Percentiles rank a stretch among this genome's conserved stretches.
Conservation (phyloP, 1,140 invertebrate species). For the Microplitis demolitor region DNA sequence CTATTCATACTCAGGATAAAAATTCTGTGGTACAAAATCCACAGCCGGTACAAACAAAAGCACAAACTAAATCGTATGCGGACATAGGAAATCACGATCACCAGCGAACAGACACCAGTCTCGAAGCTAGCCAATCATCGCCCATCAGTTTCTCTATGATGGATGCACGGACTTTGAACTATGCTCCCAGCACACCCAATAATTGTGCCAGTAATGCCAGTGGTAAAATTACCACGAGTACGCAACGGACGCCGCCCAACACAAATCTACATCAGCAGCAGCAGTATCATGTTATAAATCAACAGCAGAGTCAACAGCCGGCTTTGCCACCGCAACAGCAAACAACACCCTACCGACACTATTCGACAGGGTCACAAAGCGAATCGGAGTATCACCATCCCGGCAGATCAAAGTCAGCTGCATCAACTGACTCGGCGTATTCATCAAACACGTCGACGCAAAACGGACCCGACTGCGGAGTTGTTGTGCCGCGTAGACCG, state of each 20-base stretch:
- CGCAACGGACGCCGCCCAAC: constrained; percentile 50
- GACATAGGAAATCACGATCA: constrained; percentile 58
- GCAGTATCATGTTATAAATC: constrained; percentile 22
- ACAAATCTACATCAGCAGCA: constrained; percentile 44
- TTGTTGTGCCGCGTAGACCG: constrained; percentile 68
- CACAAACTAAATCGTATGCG: constrained; percentile 72
- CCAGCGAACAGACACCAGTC: constrained; percentile 61
- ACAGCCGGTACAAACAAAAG: constrained; percentile 68
- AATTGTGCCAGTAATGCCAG: constrained; percentile 40
- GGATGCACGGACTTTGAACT: constrained; percentile 69
- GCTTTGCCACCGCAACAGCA: constrained; percentile 37
- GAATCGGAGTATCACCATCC: constrained; percentile 70
- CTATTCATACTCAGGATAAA: constrained; percentile 54
- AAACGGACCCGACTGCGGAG: constrained; percentile 70
- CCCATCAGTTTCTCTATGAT: constrained; percentile 78
- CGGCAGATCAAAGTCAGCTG: constrained; percentile 66
- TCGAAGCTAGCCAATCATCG: constrained; percentile 70
- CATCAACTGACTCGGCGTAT: constrained; percentile 68
- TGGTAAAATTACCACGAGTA: constrained; percentile 48
- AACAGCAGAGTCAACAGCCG: constrained; percentile 51
- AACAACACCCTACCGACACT: constrained; percentile 65
- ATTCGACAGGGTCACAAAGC: constrained; percentile 64
- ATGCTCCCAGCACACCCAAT: constrained; percentile 60
- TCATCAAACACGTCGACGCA: constrained; percentile 66
- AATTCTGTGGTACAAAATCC: constrained; percentile 41